phyloP scores from a whole-genome alignment of 2,113 vertebrate species.

The Haemorhous mexicanus region DNA sequence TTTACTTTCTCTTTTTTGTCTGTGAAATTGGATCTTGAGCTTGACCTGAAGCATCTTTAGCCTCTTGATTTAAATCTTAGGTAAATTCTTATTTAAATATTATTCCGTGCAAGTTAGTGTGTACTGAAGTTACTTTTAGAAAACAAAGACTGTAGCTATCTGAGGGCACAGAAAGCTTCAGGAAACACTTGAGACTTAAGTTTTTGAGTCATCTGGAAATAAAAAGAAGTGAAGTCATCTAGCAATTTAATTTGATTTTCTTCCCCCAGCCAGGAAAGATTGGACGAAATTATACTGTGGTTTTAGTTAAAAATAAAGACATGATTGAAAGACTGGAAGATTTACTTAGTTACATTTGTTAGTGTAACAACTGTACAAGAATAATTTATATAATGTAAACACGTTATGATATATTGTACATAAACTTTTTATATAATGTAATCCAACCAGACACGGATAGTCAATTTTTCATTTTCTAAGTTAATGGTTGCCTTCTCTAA shows the following conservation, averaged over 20 bases:
- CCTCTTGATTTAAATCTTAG: not conserved
- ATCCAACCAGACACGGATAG: not conserved
- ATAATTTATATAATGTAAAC: not conserved
- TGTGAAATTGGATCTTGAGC: not conserved
- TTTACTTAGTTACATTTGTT: not conserved
- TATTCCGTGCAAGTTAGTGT: not conserved
- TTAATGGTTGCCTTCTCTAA: not conserved
- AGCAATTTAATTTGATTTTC: not conserved
- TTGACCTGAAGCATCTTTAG: not conserved
- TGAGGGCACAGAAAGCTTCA: not conserved
- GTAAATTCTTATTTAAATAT: not conserved
- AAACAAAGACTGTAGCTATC: not conserved
- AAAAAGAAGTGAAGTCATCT: not conserved
- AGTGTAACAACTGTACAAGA: not conserved
- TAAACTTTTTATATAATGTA: not conserved
- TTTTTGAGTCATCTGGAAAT: not conserved
- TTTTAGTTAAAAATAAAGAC: not conserved
- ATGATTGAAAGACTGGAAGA: not conserved
- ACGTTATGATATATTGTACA: not conserved
- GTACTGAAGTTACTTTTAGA: not conserved
- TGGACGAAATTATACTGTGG: not conserved
- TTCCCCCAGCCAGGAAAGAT: not conserved
- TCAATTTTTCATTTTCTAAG: not conserved
- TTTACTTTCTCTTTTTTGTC: not conserved
- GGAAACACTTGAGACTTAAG: not conserved